These are phyloP conservation scores for Erythrocercus mccallii DNA, from an alignment of 2,113 vertebrate genomes.

Conservation along the genomic window DNA sequence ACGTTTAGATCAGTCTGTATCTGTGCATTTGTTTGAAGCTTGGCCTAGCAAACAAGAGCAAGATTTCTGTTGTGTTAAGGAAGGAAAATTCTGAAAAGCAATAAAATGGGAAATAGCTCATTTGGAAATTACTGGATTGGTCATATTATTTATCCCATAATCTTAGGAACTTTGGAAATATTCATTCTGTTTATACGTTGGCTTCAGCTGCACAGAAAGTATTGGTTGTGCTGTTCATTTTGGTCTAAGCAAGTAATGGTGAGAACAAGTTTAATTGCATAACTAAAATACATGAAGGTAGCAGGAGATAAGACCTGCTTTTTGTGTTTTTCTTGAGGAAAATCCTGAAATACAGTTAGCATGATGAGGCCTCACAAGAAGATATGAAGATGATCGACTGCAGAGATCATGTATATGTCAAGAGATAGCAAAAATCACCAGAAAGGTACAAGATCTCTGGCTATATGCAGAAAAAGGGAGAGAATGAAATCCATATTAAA, in stretches of 20 bases:
- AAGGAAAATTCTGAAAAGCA: background rate
- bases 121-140: background rate
- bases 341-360: background rate
- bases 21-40: background rate
- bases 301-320: background rate
- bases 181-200: background rate
- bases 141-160: background rate
- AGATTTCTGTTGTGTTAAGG: background rate
- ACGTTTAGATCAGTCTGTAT: background rate
- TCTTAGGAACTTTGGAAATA: background rate
- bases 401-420: background rate
- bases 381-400: background rate
- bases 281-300: background rate
- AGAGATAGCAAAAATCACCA: background rate
- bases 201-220: background rate
- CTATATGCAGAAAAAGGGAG: background rate
- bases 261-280: background rate
- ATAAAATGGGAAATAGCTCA: background rate
- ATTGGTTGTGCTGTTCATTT: background rate
- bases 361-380: background rate
- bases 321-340: background rate
- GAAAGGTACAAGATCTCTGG: background rate
- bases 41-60: background rate
- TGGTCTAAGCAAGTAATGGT: background rate
- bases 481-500: background rate